Evolutionary conservation across 2,888 invertebrate genomes (phyloP), one percentile per base, ranked within the genome.

Genomic region (Cosmia pyralina): DNA sequence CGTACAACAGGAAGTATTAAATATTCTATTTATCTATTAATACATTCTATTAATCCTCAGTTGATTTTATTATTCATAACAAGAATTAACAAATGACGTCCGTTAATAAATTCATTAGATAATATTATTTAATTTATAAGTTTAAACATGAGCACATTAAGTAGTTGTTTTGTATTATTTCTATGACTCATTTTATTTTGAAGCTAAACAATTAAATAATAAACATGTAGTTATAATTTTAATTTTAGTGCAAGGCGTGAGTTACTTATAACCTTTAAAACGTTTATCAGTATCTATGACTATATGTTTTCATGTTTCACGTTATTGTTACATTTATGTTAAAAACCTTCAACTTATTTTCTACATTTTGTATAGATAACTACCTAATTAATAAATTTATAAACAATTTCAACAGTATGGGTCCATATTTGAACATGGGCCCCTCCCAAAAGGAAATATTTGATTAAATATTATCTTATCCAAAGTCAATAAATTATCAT

Each of bases 11-110:
- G 50, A 67, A 63, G 68, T 66, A 57, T 55, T n/a, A 34, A 0
- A 63, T 58, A 55, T 55, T 53, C 4, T 28, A 28, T 28, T 28
- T 28, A 28, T 28, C 28, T 28, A 2, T 28, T 67, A 64, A 69
- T 60, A 44, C 48, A 28, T 22, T 68, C 0, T 13, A 34, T 59
- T 46, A 72, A 82, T 75, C 38, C 72, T 82, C 79, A 15, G n/a
- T 41, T 55, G 59, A 59, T 55, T 66, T 70, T 34, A 58, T 75
- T 66, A 34, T 19, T 66, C 2, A 5, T 15, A 58, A 38, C 6
- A 34, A 52, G 19, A 13, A 58, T 57, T 1, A 65, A 19, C 4
- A 34, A 28, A 53, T 46, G 13, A 38, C 5, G 19, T 22, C 2
- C 22, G 2, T 17, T 38, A 8, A 10, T n/a, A 28, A 41, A 41